phyloP scores from a whole-genome alignment of 1,140 invertebrate genomes.

The Pemphigus obesinymphae region DNA sequence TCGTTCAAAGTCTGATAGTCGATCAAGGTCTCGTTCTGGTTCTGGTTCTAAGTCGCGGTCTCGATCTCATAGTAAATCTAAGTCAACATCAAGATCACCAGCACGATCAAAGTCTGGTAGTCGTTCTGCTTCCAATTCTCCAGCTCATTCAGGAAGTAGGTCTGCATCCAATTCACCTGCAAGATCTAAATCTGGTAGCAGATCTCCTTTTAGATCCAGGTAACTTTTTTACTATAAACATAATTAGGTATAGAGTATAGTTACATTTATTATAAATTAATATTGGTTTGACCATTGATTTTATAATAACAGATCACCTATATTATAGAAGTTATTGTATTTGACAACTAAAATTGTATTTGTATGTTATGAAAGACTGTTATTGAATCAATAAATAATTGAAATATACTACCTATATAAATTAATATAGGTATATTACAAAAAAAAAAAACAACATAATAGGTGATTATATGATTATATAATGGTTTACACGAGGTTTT shows the following conservation, averaged over 20 bases:
- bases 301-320: not conserved
- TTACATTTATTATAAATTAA: not conserved
- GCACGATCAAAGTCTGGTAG: constrained; percentile 46
- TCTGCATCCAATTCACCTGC: constrained; percentile 44
- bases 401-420: too few relatives aligned
- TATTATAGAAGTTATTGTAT: not conserved
- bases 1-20: constrained; percentile 48
- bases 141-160: not conserved
- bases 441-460: too few relatives aligned
- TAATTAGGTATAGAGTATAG: too few relatives aligned
- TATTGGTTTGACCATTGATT: not conserved
- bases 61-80: constrained; percentile 41
- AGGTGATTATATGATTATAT: too few relatives aligned
- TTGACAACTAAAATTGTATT: not conserved
- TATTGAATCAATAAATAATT: not conserved
- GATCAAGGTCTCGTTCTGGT: constrained; percentile 44
- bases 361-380: not conserved
- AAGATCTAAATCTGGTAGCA: constrained; percentile 47
- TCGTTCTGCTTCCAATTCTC: constrained; percentile 46
- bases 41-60: constrained; percentile 47
- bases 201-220: constrained; percentile 45
- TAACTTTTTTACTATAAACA: too few relatives aligned
- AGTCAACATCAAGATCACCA: constrained; percentile 45
- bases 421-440: too few relatives aligned
- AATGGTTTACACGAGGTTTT: too few relatives aligned